phyloP scores from a whole-genome alignment of 1,140 invertebrate genomes.

The Drosophila cardini region DNA sequence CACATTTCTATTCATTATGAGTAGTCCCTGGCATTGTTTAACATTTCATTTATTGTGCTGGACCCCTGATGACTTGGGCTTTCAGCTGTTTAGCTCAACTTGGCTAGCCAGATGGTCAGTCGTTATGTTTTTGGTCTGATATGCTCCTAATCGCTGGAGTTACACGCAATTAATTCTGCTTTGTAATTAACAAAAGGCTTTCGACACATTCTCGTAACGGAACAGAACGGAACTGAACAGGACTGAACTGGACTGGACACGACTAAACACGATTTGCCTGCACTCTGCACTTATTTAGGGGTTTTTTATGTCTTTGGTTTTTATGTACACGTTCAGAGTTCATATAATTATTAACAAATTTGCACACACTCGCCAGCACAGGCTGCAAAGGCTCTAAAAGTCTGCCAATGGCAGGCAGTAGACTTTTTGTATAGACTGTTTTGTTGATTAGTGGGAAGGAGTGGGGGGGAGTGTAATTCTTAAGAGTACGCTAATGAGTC shows the following conservation, averaged over 20 bases:
- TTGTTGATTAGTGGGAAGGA: conserved; percentile 64
- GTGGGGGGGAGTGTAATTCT: not conserved
- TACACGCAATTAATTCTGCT: conserved; percentile 81
- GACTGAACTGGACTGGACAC: no score
- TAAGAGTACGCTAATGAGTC: conserved; percentile 60
- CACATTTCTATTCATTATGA: conserved; percentile 82
- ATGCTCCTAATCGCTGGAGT: conserved; percentile 71
- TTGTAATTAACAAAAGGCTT: conserved; percentile 75
- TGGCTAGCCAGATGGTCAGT: conserved; percentile 20
- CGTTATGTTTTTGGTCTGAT: conserved; percentile 50
- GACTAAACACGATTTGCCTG: not conserved
- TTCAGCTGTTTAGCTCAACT: conserved; percentile 15
- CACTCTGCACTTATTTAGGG: conserved; percentile 20
- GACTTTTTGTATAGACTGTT: not conserved
- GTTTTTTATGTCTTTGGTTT: conserved; percentile 72
- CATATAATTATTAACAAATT: conserved; percentile 81
- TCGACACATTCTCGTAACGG: not conserved
- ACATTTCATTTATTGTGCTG: conserved; percentile 75
- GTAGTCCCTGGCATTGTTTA: conserved; percentile 66
- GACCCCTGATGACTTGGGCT: conserved; percentile 18
- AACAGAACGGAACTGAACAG: no score
- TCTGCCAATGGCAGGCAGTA: conserved; percentile 5
- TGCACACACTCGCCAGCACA: conserved; percentile 56
- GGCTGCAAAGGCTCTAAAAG: not conserved
- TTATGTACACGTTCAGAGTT: conserved; percentile 69